Evolutionary conservation across 2,797 vertebrate genomes (phyloP).

Genomic region (Gallinago stenura): DNA sequence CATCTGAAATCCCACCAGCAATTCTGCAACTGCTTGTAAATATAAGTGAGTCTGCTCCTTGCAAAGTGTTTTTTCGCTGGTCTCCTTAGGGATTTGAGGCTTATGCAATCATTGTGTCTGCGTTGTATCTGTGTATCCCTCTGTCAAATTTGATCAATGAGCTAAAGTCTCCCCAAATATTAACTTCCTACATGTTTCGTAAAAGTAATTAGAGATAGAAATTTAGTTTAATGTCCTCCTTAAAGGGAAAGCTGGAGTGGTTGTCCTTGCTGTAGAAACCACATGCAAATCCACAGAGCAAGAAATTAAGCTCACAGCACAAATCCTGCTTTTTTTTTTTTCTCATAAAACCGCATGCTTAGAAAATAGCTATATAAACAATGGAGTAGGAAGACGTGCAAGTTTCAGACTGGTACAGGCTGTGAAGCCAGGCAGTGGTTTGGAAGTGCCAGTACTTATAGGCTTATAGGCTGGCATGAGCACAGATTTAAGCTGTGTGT

Average conservation of each 20-base stretch:
- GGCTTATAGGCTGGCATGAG: rapidly evolving
- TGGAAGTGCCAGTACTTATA: rapidly evolving
- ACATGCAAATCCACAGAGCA: not conserved
- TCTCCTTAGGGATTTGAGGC: not conserved
- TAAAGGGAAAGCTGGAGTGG: not conserved
- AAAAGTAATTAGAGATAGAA: not conserved
- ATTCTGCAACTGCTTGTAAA: not conserved
- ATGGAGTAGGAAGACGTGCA: not conserved
- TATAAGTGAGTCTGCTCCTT: not conserved
- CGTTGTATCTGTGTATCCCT: not conserved
- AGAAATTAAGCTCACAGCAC: not conserved
- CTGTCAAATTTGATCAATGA: not conserved
- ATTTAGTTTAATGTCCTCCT: not conserved
- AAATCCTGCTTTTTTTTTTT: not conserved
- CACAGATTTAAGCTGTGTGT: not conserved
- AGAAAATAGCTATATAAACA: not conserved
- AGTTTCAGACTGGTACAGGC: not conserved
- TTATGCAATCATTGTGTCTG: not conserved
- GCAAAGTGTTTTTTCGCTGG: not conserved
- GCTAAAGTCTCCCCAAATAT: not conserved
- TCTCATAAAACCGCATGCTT: not conserved
- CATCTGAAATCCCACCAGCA: conserved; percentile 15
- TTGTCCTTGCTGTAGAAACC: not conserved
- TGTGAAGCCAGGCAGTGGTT: not conserved
- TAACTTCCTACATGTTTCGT: not conserved